Evolutionary conservation across 2,888 invertebrate species (phyloP), one percentile per base, ranked within the genome.

Genomic region (Erannis defoliaria): DNA sequence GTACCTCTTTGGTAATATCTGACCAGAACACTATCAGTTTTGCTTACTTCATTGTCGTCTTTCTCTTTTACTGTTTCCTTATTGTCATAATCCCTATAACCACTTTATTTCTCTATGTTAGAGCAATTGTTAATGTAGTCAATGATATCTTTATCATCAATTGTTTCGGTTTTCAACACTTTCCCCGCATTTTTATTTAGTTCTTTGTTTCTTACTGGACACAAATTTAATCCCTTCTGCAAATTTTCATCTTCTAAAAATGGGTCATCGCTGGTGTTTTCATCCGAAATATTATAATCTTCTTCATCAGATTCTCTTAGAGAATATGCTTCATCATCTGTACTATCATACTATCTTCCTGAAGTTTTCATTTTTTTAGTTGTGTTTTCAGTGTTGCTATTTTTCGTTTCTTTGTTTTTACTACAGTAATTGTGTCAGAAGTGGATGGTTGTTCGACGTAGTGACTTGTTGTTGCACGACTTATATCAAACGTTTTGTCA

Each of bases 101-200:
- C 26, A 31, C 45, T 45, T 45, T 45, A 26, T 26, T 26, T 45
- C 43, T 43, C 23, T 43, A 43, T 43, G 43, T 43, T n/a, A 49
- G 49, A 35, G 37, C 49, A 49, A 49, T 50, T n/a, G 37, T 50
- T 50, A 37, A 50, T 50, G 50, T 50, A 38, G 19, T 50, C 26
- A 5, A 50, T 50, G 14, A 50, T 50, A 50, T 50, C 38, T 37
- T 37, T 38, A 38, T 35, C 50, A 23, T 50, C 50, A 45, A 45
- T 26, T 43, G 45, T 26, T 45, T 26, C 12, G 45, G 26, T 23
- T 45, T 45, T 45, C 26, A 26, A 45, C 45, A 45, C 23, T 23
- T 45, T 45, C 21, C 21, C 21, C 21, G 42, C 42, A 45, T 45
- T 45, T 12, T 45, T 9, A 45, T 45, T 45, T 26, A 45, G 26